A percentile compares a stretch with the other conserved stretches of the same genome.
Evolutionary conservation across 2,888 invertebrate species (phyloP).

Genomic region (Pyralis farinalis): DNA sequence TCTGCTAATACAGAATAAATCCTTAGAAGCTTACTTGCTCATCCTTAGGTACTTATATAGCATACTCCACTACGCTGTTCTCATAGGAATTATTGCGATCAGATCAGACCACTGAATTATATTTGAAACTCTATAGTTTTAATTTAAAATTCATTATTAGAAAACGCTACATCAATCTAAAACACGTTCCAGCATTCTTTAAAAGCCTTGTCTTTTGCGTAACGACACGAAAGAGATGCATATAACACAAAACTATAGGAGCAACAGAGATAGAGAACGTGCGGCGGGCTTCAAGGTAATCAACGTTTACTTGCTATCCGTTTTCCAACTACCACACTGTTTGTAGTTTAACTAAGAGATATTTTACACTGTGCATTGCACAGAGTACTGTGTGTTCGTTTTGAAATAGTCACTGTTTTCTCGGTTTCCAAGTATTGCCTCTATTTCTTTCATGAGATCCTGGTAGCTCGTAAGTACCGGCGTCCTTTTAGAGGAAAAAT

Average conservation of each 20-base stretch:
- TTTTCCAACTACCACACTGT: slow-evolving; percentile 53
- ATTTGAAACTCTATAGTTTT: slow-evolving; percentile 1
- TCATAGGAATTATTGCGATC: no score
- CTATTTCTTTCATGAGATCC: slow-evolving; percentile 51
- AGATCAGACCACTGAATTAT: no score
- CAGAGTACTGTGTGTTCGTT: slow-evolving; percentile 19
- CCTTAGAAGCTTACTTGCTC: no score
- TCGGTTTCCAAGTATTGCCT: slow-evolving; percentile 55
- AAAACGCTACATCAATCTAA: slow-evolving; percentile 26
- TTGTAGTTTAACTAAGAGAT: slow-evolving; percentile 24
- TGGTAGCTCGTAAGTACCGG: slow-evolving; percentile 44
- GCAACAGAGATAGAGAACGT: slow-evolving; percentile 34
- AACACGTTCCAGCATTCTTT: slow-evolving; percentile 56
- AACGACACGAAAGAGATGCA: slow-evolving; percentile 44
- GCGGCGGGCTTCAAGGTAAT: slow-evolving; percentile 67
- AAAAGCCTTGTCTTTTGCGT: slow-evolving; percentile 52
- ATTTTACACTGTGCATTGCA: slow-evolving; percentile 27
- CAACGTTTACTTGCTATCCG: slow-evolving; percentile 67
- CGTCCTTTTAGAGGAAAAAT: slow-evolving; percentile 31
- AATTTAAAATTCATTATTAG: slow-evolving; percentile 8
- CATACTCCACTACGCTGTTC: no score
- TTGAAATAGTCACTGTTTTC: slow-evolving; percentile 42
- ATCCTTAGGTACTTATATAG: no score
- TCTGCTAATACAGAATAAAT: no score
- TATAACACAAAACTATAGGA: slow-evolving; percentile 21